phyloP scores from a whole-genome alignment of 2,113 vertebrate genomes.

The Bettongia penicillata region DNA sequence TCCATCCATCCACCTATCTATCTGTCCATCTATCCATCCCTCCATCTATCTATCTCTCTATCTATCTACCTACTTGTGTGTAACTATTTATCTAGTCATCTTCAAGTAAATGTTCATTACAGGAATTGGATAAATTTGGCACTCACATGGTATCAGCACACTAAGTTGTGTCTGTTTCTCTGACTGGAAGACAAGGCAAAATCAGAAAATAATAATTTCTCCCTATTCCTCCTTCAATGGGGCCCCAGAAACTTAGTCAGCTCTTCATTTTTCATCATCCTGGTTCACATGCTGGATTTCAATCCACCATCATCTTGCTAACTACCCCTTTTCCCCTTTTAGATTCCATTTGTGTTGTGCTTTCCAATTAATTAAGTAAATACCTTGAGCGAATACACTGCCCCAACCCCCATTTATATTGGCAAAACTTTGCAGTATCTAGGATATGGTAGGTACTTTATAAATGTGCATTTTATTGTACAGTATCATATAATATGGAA shows the following conservation, averaged over 20 bases:
- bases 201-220: not conserved
- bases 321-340: not conserved
- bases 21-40: too few species aligned
- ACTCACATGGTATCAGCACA: not conserved
- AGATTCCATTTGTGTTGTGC: not conserved
- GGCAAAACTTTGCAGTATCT: not conserved
- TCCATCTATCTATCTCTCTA: too few species aligned
- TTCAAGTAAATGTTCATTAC: not conserved
- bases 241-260: not conserved
- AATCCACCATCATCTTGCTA: not conserved
- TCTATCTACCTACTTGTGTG: too few species aligned
- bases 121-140: not conserved
- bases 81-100: not conserved
- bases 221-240: not conserved
- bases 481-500: not conserved
- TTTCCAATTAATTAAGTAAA: not conserved
- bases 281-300: accelerated
- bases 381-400: not conserved
- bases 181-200: not conserved
- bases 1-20: too few species aligned
- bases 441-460: not conserved
- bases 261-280: not conserved
- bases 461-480: not conserved
- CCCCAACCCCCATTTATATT: not conserved
- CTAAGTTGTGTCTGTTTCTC: not conserved